Evolutionary conservation across 2,888 invertebrate species (phyloP).

Genomic region (Tiliacea aurago): DNA sequence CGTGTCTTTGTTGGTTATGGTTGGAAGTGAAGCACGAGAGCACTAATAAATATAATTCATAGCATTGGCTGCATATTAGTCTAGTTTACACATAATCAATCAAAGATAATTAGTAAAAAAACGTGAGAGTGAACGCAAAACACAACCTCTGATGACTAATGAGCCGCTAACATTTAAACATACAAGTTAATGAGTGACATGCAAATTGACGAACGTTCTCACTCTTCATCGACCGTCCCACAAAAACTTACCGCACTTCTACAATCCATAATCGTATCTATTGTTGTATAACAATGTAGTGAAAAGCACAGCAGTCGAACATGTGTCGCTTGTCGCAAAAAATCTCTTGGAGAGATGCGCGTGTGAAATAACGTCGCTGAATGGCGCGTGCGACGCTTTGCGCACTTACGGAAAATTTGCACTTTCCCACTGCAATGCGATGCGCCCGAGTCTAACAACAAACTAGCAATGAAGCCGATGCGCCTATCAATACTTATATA

Average conservation of each 20-base stretch:
- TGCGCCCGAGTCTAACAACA: slow-evolving; percentile 75
- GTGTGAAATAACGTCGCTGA: slow-evolving; percentile 73
- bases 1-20: not conserved
- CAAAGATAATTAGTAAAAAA: slow-evolving; percentile 38
- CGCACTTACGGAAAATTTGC: slow-evolving; percentile 74
- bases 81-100: slow-evolving; percentile 21
- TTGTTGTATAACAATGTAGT: slow-evolving; percentile 82
- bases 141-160: slow-evolving; percentile 44
- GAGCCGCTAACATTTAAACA: slow-evolving; percentile 41
- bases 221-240: slow-evolving; percentile 36
- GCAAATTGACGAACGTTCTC: slow-evolving; percentile 65
- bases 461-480: slow-evolving; percentile 83
- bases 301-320: slow-evolving; percentile 80
- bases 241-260: slow-evolving; percentile 83
- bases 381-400: slow-evolving; percentile 61
- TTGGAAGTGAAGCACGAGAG: not conserved
- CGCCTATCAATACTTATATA: slow-evolving; percentile 86
- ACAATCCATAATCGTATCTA: slow-evolving; percentile 83
- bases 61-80: slow-evolving; percentile 24
- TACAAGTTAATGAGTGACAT: slow-evolving; percentile 57
- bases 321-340: slow-evolving; percentile 69
- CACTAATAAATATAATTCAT: not conserved
- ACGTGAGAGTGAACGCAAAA: slow-evolving; percentile 44
- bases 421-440: slow-evolving; percentile 77
- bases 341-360: slow-evolving; percentile 68